These are phyloP conservation scores for Huso huso DNA, from an alignment of 2,797 vertebrate species.

Conservation along the genomic window DNA sequence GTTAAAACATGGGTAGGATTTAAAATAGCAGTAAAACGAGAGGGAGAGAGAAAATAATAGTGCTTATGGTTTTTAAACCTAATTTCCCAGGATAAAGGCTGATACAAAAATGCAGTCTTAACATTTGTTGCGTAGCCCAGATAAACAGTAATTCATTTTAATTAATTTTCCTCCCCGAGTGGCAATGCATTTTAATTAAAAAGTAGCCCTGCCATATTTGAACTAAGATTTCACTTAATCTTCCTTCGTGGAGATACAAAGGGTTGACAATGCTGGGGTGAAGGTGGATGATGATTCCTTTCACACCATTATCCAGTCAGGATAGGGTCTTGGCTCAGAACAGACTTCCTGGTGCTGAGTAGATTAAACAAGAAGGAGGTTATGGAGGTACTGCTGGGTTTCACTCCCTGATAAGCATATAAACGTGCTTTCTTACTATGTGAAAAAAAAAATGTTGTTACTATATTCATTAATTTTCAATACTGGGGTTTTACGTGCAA, in stretches of 20 bases:
- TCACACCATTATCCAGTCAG: not conserved
- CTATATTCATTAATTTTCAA: too few species aligned
- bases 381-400: slow-evolving; percentile 24
- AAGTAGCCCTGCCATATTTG: slow-evolving; percentile 24
- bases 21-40: too few species aligned
- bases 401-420: not conserved
- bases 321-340: slow-evolving; percentile 9
- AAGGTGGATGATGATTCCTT: not conserved
- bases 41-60: too few species aligned
- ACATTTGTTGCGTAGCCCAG: slow-evolving; percentile 48
- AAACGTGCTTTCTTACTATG: too few species aligned
- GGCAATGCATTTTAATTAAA: slow-evolving; percentile 32
- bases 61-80: slow-evolving; percentile 24
- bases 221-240: slow-evolving; percentile 6
- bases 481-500: too few species aligned
- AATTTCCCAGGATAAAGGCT: slow-evolving; percentile 37
- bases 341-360: not conserved
- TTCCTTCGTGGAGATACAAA: slow-evolving; percentile 5
- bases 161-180: slow-evolving; percentile 41
- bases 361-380: slow-evolving; percentile 30
- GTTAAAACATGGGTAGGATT: too few species aligned
- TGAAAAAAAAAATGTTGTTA: too few species aligned
- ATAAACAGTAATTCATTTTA: slow-evolving; percentile 56
- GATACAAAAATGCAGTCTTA: slow-evolving; percentile 30
- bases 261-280: not conserved